Evolutionary conservation across 2,888 invertebrate species (phyloP).

Genomic region (Seladonia tumulorum): DNA sequence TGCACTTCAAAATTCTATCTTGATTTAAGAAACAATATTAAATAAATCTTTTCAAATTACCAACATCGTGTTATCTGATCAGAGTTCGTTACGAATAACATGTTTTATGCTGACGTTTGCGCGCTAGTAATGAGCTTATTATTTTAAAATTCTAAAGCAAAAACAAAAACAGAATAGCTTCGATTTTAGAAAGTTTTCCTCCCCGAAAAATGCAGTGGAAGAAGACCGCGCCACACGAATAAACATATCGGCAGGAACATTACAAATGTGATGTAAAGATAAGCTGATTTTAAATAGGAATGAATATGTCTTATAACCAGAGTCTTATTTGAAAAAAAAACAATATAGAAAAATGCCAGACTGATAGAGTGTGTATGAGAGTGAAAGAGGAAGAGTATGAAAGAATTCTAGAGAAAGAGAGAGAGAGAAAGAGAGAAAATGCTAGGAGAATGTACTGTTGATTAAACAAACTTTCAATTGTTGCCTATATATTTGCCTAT

Average conservation of each 20-base stretch:
- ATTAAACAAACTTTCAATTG: conserved; percentile 45
- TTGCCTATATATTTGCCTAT: conserved; percentile 50
- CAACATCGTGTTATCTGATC: conserved; percentile 71
- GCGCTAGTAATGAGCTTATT: conserved; percentile 59
- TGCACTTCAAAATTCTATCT: conserved; percentile 1
- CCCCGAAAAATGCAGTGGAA: conserved; percentile 4
- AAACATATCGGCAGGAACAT: conserved; percentile 73
- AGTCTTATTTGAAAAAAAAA: conserved; percentile 49
- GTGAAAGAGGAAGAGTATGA: conserved; percentile 31
- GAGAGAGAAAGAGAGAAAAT: conserved; percentile 32
- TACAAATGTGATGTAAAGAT: conserved; percentile 74
- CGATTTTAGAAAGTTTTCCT: conserved; percentile 42
- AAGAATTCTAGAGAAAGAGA: conserved; percentile 18
- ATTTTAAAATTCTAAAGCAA: conserved; percentile 59
- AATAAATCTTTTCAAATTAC: conserved; percentile 19
- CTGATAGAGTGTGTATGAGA: conserved; percentile 60
- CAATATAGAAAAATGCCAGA: conserved; percentile 50
- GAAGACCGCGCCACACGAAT: conserved; percentile 68
- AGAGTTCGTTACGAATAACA: conserved; percentile 53
- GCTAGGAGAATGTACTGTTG: conserved; percentile 31
- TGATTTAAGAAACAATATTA: neutral
- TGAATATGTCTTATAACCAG: conserved; percentile 60
- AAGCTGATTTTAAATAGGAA: conserved; percentile 71
- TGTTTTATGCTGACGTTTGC: conserved; percentile 49
- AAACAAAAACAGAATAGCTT: conserved; percentile 53